Conservation (phyloP, 2,113 vertebrate species). For the Cephalopterus ornatus region DNA sequence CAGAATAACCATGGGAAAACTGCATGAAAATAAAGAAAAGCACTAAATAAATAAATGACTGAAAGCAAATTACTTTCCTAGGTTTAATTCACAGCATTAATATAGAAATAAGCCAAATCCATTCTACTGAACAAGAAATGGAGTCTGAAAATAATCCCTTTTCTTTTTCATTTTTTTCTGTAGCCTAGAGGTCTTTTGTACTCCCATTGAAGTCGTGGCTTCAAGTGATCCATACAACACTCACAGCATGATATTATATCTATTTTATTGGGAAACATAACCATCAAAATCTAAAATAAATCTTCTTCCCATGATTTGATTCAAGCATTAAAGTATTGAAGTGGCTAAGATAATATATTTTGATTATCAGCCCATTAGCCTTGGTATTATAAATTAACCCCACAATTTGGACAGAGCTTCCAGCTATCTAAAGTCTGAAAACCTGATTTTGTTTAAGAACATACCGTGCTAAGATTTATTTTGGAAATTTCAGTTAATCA, state of each 20-base stretch:
- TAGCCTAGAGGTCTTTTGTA: not conserved
- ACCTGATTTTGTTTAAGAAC: not conserved
- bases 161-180: not conserved
- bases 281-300: conserved; percentile 8
- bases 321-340: not conserved
- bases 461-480: not conserved
- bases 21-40: not conserved
- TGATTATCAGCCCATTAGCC: conserved; percentile 6
- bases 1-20: not conserved
- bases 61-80: not conserved
- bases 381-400: conserved; percentile 1
- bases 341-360: not conserved
- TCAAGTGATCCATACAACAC: not conserved
- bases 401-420: not conserved
- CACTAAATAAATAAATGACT: not conserved
- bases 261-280: not conserved
- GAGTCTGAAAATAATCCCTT: not conserved
- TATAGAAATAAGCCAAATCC: not conserved
- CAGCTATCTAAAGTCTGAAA: not conserved
- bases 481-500: not conserved
- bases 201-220: not conserved
- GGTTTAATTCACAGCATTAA: not conserved
- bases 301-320: not conserved
- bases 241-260: not conserved
- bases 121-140: not conserved